Percentiles rank a stretch among this genome's conserved stretches.
phyloP scores from a whole-genome alignment of 1,140 invertebrate species.

The Trichomalopsis sarcophagae region DNA sequence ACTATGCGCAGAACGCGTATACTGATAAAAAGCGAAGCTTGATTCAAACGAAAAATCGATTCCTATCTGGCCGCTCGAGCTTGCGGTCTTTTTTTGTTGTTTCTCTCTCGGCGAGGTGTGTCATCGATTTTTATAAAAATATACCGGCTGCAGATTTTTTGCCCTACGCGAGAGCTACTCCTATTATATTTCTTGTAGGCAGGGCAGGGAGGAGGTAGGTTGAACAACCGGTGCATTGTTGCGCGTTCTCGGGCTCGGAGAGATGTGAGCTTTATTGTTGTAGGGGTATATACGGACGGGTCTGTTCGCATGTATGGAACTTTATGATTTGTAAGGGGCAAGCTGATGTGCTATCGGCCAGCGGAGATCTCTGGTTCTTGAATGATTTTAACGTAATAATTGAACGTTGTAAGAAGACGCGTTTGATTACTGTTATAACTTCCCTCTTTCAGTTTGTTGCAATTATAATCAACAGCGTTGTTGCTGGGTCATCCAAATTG shows the following conservation, averaged over 20 bases:
- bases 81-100: background rate
- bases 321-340: background rate
- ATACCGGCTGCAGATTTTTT: background rate
- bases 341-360: too few species aligned
- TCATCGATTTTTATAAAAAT: background rate
- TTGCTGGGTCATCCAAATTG: too few species aligned
- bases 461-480: too few species aligned
- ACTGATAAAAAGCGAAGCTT: background rate
- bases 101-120: background rate
- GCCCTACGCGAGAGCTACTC: background rate
- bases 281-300: background rate
- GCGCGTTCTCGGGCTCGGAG: background rate
- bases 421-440: too few species aligned
- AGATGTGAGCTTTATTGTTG: background rate
- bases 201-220: background rate
- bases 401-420: too few species aligned
- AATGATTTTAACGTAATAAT: too few species aligned
- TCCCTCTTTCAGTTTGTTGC: too few species aligned
- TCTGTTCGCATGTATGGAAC: background rate
- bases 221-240: background rate
- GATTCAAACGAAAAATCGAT: slow-evolving; percentile 16
- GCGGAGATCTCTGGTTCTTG: too few species aligned
- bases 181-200: background rate
- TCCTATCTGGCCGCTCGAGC: background rate
- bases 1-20: background rate